Percentiles rank a stretch among this genome's conserved stretches.
These are phyloP conservation scores for Gymnothorax javanicus DNA, from an alignment of 2,797 vertebrate genomes.

Conservation along the genomic window DNA sequence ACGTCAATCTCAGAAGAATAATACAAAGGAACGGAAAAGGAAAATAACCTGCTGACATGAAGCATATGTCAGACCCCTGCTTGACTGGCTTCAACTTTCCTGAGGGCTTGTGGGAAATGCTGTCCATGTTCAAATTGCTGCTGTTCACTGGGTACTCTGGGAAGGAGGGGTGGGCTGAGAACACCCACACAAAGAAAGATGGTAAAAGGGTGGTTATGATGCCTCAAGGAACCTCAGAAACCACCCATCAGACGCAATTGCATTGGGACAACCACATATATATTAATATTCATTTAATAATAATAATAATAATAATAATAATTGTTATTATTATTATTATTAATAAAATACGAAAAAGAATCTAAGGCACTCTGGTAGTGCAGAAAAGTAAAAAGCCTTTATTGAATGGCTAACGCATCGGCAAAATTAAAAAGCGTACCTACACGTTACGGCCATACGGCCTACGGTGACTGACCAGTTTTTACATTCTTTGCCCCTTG, in stretches of 20 bases:
- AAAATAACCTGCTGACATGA: conserved; percentile 44
- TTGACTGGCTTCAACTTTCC: conserved; percentile 43
- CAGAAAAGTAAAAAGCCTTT: too few species aligned
- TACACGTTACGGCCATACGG: too few species aligned
- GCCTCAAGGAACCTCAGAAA: conserved; percentile 32
- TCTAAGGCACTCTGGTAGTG: too few species aligned
- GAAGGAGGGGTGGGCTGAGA: background rate
- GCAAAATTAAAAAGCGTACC: too few species aligned
- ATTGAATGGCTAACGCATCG: too few species aligned
- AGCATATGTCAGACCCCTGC: conserved; percentile 53
- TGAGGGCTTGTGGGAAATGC: conserved; percentile 20
- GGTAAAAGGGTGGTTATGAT: conserved; percentile 26
- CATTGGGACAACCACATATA: conserved; percentile 23
- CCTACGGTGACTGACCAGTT: too few species aligned
- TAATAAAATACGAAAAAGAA: too few species aligned
- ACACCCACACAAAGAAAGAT: conserved; percentile 35
- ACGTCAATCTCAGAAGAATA: background rate
- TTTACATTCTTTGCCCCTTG: too few species aligned
- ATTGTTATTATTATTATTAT: too few species aligned
- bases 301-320: too few species aligned
- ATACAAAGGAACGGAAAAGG: background rate
- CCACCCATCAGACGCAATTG: conserved; percentile 44
- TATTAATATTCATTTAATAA: too few species aligned
- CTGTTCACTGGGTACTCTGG: background rate
- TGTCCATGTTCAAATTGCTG: conserved; percentile 4